Percentiles rank a stretch among this genome's conserved stretches.
phyloP scores from a whole-genome alignment of 2,113 vertebrate species.

The Carlito syrichta region DNA sequence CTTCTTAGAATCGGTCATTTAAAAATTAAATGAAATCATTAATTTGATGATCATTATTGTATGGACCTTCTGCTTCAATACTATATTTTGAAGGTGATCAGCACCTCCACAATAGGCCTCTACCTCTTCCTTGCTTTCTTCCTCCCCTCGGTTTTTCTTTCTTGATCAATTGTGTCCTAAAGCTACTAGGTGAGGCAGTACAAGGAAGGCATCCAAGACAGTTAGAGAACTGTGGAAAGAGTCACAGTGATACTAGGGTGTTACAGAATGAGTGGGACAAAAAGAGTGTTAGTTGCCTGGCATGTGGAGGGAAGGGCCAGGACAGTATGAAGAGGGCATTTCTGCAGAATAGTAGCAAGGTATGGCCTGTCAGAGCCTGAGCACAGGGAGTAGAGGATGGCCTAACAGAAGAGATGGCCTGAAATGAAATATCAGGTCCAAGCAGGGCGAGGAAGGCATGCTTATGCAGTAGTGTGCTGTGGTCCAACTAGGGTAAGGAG shows the following conservation, averaged over 20 bases:
- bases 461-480: neutral
- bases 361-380: neutral
- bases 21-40: neutral
- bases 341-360: neutral
- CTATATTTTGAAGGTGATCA: too few relatives aligned
- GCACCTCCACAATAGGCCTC: neutral
- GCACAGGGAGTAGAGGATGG: neutral
- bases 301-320: neutral
- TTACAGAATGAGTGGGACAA: neutral
- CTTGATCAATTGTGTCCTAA: neutral
- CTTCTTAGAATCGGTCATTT: neutral
- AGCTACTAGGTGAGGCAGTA: neutral
- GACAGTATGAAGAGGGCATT: neutral
- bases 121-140: too few relatives aligned
- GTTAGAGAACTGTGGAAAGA: neutral
- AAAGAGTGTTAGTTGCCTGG: too few relatives aligned
- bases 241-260: neutral
- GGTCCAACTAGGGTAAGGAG: neutral
- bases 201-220: neutral
- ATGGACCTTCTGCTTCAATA: neutral
- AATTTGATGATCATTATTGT: neutral
- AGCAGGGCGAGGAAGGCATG: neutral
- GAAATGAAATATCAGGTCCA: neutral
- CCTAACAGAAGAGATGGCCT: neutral
- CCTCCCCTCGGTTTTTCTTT: too few relatives aligned